phyloP scores from a whole-genome alignment of 2,113 vertebrate species.

The Calyptomena viridis region DNA sequence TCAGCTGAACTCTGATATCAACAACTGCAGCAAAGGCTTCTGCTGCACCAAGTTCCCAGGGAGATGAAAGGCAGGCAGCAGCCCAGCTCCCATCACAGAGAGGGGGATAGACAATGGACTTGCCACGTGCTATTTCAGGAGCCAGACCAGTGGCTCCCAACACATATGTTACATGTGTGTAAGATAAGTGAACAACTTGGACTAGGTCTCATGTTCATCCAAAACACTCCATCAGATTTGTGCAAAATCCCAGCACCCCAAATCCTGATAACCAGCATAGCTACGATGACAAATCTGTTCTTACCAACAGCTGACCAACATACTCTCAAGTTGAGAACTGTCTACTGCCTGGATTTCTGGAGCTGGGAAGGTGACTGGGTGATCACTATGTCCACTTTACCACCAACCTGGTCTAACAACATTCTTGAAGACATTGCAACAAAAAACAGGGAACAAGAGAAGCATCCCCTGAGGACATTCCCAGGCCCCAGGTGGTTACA shows the following conservation, averaged over 20 bases:
- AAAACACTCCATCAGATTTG: not conserved
- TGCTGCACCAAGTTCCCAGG: not conserved
- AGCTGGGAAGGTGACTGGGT: not conserved
- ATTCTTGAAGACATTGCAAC: conserved; percentile 26
- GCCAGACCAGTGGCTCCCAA: not conserved
- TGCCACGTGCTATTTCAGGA: not conserved
- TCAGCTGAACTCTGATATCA: not conserved
- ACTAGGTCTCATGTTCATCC: not conserved
- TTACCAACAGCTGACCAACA: not conserved
- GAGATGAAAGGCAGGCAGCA: not conserved
- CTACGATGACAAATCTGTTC: not conserved
- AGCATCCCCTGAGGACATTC: not conserved
- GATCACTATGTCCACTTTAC: not conserved
- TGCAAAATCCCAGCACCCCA: not conserved
- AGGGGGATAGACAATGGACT: not conserved
- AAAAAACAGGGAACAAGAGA: not conserved
- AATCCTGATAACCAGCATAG: not conserved
- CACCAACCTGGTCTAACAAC: not conserved
- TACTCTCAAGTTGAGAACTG: not conserved
- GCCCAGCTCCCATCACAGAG: not conserved
- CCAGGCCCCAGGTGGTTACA: not conserved
- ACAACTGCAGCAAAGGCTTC: not conserved
- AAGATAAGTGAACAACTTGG: not conserved
- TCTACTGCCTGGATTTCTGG: not conserved
- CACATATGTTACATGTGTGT: not conserved